Base-by-base conservation (phyloP, 2,797 vertebrate genomes). In the Aulostomus chinensis region DNA sequence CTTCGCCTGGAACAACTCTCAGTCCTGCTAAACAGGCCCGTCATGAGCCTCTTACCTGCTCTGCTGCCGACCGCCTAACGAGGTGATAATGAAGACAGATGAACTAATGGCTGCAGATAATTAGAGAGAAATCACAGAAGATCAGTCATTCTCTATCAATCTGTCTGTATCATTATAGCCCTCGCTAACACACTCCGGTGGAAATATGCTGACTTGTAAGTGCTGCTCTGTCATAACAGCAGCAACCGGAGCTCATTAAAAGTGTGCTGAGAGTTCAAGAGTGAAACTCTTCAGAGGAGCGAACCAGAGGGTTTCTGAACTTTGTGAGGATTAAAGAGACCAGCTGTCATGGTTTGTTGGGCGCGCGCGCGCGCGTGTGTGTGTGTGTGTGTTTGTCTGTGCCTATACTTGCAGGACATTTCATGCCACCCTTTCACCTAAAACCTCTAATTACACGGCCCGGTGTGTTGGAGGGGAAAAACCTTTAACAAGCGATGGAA, bases 161-260 rank as follows among this genome's bases (percentile, higher is more conserved):
- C 18, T 15, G 2, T 41, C 41, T 25, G 32, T 5, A 18, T 34
- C 47, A 7, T 39, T 31, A 12, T 0, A 7, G 7, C 9, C n/a
- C 40, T 47, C 29, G n/a, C n/a, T n/a, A 14, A 9, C 32, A 4
- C 54, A 10, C n/a, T n/a, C n/a, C n/a, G n/a, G n/a, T n/a, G n/a
- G n/a, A 48, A 39, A 43, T 11, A 26, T 36, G 54, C 53, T 48
- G 73, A 67, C 21, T 48, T 40, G 12, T 34, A 18, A 50, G 52
- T 17, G 55, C 56, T 29, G 43, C 51, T 33, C 15, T 10, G 4
- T 64, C 52, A 46, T 25, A 32, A 17, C 34, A 5, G 42, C 7
- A 7, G 24, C 2, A 7, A 59, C n/a, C n/a, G n/a, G n/a, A n/a
- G 51, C 68, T 76, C 73, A 52, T 77, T 73, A 66, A 65, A 58